Percentiles rank a stretch among this genome's conserved stretches.
Evolutionary conservation across 2,888 invertebrate genomes (phyloP).

Genomic region (Scaptodrosophila latifasciaeformis): DNA sequence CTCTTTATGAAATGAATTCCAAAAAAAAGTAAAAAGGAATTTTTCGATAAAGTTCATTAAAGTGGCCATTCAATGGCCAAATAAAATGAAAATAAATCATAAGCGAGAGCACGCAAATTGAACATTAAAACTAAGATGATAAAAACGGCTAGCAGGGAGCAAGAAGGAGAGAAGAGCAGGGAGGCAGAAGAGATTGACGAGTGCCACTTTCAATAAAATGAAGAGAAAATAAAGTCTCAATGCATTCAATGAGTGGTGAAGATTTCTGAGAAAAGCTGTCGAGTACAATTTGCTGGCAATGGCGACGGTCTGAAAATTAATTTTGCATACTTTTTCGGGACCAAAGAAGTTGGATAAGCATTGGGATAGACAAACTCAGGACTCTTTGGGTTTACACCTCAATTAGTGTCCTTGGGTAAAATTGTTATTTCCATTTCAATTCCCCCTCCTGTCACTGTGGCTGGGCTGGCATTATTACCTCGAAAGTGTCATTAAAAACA

Average conservation of each 20-base stretch:
- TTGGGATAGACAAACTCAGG: too few relatives aligned
- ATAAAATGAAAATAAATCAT: neutral
- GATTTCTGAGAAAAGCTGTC: too few relatives aligned
- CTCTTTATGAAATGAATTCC: too few relatives aligned
- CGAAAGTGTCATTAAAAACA: neutral
- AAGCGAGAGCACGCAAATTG: neutral
- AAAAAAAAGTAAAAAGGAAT: too few relatives aligned
- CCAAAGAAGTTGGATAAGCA: too few relatives aligned
- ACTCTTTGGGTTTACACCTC: constrained; percentile 28
- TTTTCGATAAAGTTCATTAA: neutral
- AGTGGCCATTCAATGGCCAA: neutral
- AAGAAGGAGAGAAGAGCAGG: too few relatives aligned
- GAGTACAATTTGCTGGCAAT: neutral
- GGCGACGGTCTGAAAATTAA: constrained; percentile 2
- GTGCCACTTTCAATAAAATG: too few relatives aligned
- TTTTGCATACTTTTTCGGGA: constrained; percentile 25
- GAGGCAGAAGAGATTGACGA: too few relatives aligned
- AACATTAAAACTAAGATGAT: neutral
- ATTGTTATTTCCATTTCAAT: neutral
- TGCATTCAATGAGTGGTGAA: too few relatives aligned
- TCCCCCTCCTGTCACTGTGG: neutral
- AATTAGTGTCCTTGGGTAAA: constrained; percentile 38
- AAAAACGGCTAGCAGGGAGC: neutral
- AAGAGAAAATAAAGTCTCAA: too few relatives aligned
- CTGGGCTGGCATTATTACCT: neutral